Evolutionary conservation across 1,140 invertebrate genomes (phyloP).

Genomic region (Zaprionus ornatus): DNA sequence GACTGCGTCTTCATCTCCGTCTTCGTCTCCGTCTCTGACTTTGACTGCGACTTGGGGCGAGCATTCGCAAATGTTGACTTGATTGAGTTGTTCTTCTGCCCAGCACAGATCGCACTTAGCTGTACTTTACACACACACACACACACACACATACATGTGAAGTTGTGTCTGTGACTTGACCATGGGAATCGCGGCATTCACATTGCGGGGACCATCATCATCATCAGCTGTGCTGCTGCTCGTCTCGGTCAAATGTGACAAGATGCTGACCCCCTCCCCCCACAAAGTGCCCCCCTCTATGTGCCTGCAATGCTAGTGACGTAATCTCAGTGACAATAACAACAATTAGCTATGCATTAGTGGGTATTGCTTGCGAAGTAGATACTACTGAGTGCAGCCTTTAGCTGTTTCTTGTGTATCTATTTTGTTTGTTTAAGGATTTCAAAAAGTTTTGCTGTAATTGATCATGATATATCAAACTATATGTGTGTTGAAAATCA

Average conservation of each 20-base stretch:
- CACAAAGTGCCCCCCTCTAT: neutral
- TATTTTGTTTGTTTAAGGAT: neutral
- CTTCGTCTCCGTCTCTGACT: neutral
- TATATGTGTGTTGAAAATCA: neutral
- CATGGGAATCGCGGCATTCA: constrained; percentile 44
- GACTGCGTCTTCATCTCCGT: neutral
- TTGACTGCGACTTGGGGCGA: constrained; percentile 22
- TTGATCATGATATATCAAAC: neutral
- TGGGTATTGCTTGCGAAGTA: neutral
- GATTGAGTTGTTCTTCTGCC: constrained; percentile 74
- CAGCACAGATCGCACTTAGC: constrained; percentile 66
- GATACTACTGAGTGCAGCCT: neutral
- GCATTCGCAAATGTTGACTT: constrained; percentile 59
- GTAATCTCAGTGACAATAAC: constrained; percentile 52
- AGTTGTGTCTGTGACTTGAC: constrained; percentile 27
- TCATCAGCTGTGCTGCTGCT: constrained; percentile 22
- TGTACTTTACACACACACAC: constrained; percentile 66
- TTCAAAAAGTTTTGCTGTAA: neutral
- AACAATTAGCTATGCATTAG: constrained; percentile 2
- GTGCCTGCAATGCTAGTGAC: constrained; percentile 54
- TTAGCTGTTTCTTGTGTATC: neutral
- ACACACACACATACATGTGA: constrained; percentile 18
- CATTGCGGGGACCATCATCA: constrained; percentile 30
- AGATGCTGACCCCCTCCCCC: neutral
- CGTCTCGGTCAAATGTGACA: constrained; percentile 39